phyloP scores from a whole-genome alignment of 2,113 vertebrate genomes.

The Brachyistius frenatus region DNA sequence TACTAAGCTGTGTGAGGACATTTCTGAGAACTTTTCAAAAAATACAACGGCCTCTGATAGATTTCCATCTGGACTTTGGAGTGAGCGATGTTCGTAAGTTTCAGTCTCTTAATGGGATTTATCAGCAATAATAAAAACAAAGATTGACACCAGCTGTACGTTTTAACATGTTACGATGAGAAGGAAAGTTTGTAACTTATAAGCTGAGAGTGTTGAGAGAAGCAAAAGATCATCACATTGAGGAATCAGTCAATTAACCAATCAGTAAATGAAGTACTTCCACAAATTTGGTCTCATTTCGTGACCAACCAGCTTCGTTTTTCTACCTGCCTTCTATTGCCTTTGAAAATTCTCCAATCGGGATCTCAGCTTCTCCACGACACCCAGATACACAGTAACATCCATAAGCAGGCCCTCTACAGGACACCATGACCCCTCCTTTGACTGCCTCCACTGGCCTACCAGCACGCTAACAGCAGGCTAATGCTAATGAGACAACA shows the following conservation, averaged over 20 bases:
- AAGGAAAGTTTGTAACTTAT: slow-evolving; percentile 14
- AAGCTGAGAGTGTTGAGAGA: slow-evolving; percentile 32
- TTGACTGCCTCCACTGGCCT: slow-evolving; percentile 36
- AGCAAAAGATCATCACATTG: slow-evolving; percentile 46
- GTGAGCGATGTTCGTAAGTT: neutral
- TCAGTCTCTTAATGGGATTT: slow-evolving; percentile 30
- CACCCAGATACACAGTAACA: slow-evolving; percentile 29
- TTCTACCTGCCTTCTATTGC: neutral
- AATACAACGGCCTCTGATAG: neutral
- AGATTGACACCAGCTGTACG: slow-evolving; percentile 13
- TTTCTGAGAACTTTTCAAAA: neutral
- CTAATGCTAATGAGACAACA: slow-evolving; percentile 78
- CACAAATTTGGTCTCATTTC: neutral
- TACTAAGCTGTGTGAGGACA: neutral
- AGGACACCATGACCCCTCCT: slow-evolving; percentile 35
- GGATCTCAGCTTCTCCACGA: slow-evolving; percentile 47
- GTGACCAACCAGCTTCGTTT: neutral
- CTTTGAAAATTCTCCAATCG: slow-evolving; percentile 29
- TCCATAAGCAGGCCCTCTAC: slow-evolving; percentile 21
- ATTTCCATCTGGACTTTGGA: neutral
- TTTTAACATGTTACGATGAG: slow-evolving; percentile 5
- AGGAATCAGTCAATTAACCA: slow-evolving; percentile 33
- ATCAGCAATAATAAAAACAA: slow-evolving; percentile 34
- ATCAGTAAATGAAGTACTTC: neutral
- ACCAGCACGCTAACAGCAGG: slow-evolving; percentile 63